Base-by-base conservation (phyloP, 2,888 invertebrate genomes). In the Parnassius glacialis region DNA sequence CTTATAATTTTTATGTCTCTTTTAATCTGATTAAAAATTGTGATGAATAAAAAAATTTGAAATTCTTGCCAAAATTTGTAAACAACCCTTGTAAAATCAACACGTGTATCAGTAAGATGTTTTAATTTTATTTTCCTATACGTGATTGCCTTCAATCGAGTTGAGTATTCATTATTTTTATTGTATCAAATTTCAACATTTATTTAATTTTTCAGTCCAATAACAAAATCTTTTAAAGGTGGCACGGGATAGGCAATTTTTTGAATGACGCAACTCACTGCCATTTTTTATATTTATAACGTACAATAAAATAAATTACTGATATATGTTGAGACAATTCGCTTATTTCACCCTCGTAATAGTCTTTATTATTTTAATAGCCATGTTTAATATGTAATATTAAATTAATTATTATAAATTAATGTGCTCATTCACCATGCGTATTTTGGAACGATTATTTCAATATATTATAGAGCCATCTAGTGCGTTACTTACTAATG, bases 51-150 rank as follows among this genome's bases (percentile, higher is more conserved):
- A 50, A 52, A 57, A 53, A 3, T 48, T 13, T 11, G 16, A 16
- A 53, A 54, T 45, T 63, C 63, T 59, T 63, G 63, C 63, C 63
- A 63, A 59, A 59, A 58, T 51, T 54, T 57, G 52, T 62, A 25
- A 57, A 42, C 9, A 57, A 52, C 48, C 53, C 52, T 50, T 59
- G n/a, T n/a, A 44, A 10, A 20, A n/a, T n/a, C n/a, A n/a, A 59
- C 61, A 62, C 69, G 66, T 74, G 66, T 70, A 68, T 70, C 71
- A 74, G 76, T 77, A 71, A 74, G 69, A 66, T 75, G 66, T 71
- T 71, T 70, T 59, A 72, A 71, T 68, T 50, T 42, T 11, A 47
- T 44, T 13, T 47, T 9, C 48, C 50, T 43, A 43, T 47, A 10
- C 34, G 47, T 50, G 34, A 57, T 44, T 20, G 16, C 44, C 58